phyloP scores from a whole-genome alignment of 2,113 vertebrate genomes.

The Micronycteris hirsuta region DNA sequence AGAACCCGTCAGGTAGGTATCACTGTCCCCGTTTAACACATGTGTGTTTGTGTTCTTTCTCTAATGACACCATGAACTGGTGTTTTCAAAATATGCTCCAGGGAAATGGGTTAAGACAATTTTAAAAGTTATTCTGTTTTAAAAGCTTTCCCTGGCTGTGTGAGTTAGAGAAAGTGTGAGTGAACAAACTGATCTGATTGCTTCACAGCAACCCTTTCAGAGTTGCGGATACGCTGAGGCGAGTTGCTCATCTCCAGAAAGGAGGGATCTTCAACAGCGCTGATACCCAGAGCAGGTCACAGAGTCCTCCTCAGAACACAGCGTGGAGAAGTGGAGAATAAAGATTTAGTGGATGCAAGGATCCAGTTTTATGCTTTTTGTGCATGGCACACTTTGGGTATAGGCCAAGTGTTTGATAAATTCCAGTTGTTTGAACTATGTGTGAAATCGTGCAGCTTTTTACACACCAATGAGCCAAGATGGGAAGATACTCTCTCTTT shows the following conservation, averaged over 20 bases:
- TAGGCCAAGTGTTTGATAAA: neutral
- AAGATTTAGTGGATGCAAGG: neutral
- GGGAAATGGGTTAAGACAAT: no score
- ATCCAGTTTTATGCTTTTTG: neutral
- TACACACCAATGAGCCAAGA: neutral
- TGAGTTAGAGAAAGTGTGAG: no score
- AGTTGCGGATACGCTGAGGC: neutral
- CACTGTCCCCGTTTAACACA: neutral
- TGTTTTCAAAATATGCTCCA: no score
- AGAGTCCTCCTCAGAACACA: neutral
- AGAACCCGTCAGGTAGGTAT: neutral
- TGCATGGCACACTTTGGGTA: neutral
- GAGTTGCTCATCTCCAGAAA: neutral
- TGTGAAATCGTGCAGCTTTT: neutral
- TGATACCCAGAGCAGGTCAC: neutral
- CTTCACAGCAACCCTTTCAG: neutral
- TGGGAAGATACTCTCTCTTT: neutral
- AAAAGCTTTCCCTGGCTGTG: no score
- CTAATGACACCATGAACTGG: neutral
- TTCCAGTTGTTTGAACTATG: neutral
- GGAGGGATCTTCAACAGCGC: neutral
- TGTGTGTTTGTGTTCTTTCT: neutral
- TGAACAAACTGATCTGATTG: neutral
- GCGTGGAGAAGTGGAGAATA: neutral
- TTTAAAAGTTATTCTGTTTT: no score